Percentiles rank a stretch among this genome's conserved stretches.
Conservation (phyloP, 1,140 invertebrate species). For the Chrysoperla carnea region DNA sequence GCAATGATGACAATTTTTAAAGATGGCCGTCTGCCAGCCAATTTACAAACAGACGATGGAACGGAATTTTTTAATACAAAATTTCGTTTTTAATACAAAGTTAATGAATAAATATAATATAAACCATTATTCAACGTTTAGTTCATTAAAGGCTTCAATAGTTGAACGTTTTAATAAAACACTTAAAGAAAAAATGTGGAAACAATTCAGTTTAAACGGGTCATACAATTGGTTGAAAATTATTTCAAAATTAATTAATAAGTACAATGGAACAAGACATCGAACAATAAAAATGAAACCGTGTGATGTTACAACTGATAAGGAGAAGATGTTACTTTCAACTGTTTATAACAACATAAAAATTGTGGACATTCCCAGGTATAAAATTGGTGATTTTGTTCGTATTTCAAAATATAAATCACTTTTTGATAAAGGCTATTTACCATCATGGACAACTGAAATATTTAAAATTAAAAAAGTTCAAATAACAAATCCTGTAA, state of each 20-base stretch:
- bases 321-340: constrained; percentile 7
- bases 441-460: constrained; percentile 15
- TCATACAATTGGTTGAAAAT: constrained; percentile 15
- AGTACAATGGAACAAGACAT: constrained; percentile 22
- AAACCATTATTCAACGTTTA: constrained; percentile 19
- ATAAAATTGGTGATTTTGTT: constrained; percentile 16
- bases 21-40: constrained; percentile 3
- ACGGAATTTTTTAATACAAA: constrained; percentile 16
- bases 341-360: constrained; percentile 10
- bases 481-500: constrained; percentile 10
- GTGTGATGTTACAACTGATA: constrained; percentile 8
- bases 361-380: constrained; percentile 9
- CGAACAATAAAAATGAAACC: constrained; percentile 18
- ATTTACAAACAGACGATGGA: constrained; percentile 17
- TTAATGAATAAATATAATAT: constrained; percentile 16
- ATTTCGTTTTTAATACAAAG: constrained; percentile 13
- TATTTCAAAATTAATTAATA: constrained; percentile 14
- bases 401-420: constrained; percentile 7
- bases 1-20: constrained; percentile 9
- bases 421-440: constrained; percentile 17
- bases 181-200: constrained; percentile 19
- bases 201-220: constrained; percentile 18
- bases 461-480: constrained; percentile 13
- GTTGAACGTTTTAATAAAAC: constrained; percentile 23
- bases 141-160: constrained; percentile 19